A percentile compares a stretch with the other conserved stretches of the same genome.
These are phyloP conservation scores for Physocephala rufipes DNA, from an alignment of 2,888 invertebrate genomes.

Conservation along the genomic window DNA sequence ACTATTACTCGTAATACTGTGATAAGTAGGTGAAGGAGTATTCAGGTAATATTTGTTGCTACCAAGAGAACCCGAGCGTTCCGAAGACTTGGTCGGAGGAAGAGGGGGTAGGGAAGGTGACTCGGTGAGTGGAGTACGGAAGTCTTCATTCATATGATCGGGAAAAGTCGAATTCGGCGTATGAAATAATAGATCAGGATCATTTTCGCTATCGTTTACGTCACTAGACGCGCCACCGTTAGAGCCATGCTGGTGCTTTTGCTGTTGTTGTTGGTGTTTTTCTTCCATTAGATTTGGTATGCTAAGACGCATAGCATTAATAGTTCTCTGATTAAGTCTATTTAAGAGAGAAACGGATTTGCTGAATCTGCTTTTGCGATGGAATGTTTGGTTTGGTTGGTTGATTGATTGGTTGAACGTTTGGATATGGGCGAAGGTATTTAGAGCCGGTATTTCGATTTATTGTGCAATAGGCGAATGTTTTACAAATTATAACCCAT, in stretches of 20 bases:
- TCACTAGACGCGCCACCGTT: constrained; percentile 41
- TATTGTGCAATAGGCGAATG: background rate
- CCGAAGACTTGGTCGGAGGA: background rate
- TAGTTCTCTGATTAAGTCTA: constrained; percentile 65
- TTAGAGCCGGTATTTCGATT: constrained; percentile 1
- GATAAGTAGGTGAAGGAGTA: constrained; percentile 53
- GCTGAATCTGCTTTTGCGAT: constrained; percentile 60
- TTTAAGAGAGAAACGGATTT: constrained; percentile 66
- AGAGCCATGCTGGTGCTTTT: constrained; percentile 35
- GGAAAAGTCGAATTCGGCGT: constrained; percentile 63
- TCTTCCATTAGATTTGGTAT: constrained; percentile 58
- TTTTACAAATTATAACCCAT: constrained; percentile 39
- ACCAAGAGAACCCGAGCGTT: constrained; percentile 14
- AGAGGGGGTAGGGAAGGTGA: constrained; percentile 50
- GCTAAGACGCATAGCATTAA: constrained; percentile 63
- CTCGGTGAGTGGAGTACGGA: constrained; percentile 61
- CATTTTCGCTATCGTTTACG: constrained; percentile 52
- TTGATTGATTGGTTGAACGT: background rate
- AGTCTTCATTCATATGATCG: constrained; percentile 57
- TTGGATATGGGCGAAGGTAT: background rate
- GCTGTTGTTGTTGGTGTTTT: constrained; percentile 41
- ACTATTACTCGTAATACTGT: constrained; percentile 51
- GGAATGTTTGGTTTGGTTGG: background rate
- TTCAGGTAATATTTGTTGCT: constrained; percentile 47
- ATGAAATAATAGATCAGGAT: constrained; percentile 55